Conservation (phyloP, 2,888 invertebrate genomes). For the Polydrusus tereticollis region DNA sequence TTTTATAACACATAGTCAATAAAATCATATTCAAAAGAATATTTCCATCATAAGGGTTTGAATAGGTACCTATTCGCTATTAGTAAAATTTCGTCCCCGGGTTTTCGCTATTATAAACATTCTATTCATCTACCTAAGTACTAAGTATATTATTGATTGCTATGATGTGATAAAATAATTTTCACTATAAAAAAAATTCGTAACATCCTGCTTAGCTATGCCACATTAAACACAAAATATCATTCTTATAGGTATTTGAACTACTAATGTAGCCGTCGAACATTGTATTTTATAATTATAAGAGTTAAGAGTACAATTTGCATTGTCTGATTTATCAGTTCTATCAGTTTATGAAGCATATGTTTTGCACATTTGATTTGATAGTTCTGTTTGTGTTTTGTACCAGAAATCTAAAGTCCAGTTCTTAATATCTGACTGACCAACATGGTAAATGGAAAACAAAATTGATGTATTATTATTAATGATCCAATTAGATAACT, state of each 20-base stretch:
- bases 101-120: too few species aligned
- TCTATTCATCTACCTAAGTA: too few species aligned
- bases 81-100: too few species aligned
- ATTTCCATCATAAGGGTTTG: too few species aligned
- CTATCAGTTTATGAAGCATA: not conserved
- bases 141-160: too few species aligned
- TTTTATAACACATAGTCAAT: too few species aligned
- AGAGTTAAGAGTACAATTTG: not conserved
- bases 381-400: not conserved
- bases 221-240: not conserved
- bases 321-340: constrained; percentile 2
- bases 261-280: not conserved
- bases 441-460: not conserved
- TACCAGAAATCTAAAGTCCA: not conserved
- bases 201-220: too few species aligned
- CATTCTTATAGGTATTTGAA: not conserved
- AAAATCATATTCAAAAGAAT: too few species aligned
- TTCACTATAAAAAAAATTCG: too few species aligned
- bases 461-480: not conserved
- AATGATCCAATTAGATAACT: not conserved
- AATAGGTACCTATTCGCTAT: too few species aligned
- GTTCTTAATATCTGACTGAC: not conserved
- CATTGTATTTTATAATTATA: not conserved
- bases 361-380: too few species aligned
- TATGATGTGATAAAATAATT: too few species aligned